These are phyloP conservation scores for Drosophila lutescens DNA, from an alignment of 2,888 invertebrate species.

Conservation along the genomic window DNA sequence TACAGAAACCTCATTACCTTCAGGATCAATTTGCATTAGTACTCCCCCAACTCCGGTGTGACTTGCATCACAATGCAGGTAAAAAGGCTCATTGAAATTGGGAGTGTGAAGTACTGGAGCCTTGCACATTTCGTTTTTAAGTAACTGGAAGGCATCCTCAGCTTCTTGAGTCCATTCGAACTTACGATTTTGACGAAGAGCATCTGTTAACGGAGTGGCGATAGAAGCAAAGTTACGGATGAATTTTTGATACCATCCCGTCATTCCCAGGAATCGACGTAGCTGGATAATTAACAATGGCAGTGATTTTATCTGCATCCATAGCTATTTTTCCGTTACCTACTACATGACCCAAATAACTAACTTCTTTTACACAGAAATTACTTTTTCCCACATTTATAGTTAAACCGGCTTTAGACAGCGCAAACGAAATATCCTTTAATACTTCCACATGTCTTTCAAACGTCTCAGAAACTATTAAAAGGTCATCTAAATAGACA, in stretches of 20 bases:
- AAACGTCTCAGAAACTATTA: too few species aligned
- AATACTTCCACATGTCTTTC: too few species aligned
- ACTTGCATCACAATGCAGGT: constrained; percentile 4
- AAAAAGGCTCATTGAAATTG: constrained; percentile 7
- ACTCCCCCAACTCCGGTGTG: constrained; percentile 3
- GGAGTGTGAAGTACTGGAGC: constrained; percentile 9
- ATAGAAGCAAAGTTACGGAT: constrained; percentile 8
- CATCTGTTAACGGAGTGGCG: constrained; percentile 6
- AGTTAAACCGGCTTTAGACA: too few species aligned
- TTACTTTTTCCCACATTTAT: too few species aligned
- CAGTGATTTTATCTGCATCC: too few species aligned
- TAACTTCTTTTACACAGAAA: too few species aligned
- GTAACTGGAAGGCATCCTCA: constrained; percentile 6
- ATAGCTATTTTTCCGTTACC: too few species aligned
- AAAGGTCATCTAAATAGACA: background rate
- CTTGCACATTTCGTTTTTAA: constrained; percentile 5
- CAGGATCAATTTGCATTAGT: background rate
- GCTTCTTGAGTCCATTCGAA: constrained; percentile 3
- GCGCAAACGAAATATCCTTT: too few species aligned
- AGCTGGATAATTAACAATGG: constrained; percentile 9
- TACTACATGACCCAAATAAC: too few species aligned
- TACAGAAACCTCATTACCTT: constrained; percentile 3
- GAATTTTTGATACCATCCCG: constrained; percentile 5
- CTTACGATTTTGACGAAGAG: constrained; percentile 2
- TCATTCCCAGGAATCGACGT: background rate